These are phyloP conservation scores for Graptemys geographica DNA, from an alignment of 2,797 vertebrate genomes.

Conservation along the genomic window DNA sequence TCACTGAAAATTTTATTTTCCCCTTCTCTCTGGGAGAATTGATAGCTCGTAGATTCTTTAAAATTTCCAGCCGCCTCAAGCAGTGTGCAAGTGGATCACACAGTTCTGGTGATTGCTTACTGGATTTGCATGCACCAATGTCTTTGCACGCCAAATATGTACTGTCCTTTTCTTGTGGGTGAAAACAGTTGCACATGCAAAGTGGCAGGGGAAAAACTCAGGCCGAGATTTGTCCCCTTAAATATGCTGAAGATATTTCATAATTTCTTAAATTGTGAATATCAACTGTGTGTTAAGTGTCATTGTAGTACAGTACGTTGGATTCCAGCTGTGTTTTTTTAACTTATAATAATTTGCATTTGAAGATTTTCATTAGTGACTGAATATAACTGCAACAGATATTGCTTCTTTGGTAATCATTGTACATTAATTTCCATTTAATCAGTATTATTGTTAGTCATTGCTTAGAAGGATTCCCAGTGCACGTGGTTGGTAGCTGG, in stretches of 20 bases:
- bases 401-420: conserved; percentile 50
- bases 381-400: not conserved
- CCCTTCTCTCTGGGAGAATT: not conserved
- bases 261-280: not conserved
- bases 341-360: conserved; percentile 41
- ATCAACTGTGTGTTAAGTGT: not conserved
- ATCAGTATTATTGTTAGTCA: not conserved
- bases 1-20: accelerated
- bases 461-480: conserved; percentile 63
- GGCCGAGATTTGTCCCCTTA: not conserved
- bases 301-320: not conserved
- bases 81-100: not conserved
- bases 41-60: accelerated
- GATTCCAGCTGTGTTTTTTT: conserved; percentile 34
- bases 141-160: accelerated
- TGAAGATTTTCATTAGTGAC: not conserved
- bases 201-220: not conserved
- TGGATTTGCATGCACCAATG: accelerated
- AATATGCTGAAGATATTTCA: not conserved
- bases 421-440: conserved; percentile 63
- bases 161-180: not conserved
- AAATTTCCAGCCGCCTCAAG: accelerated
- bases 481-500: conserved; percentile 54
- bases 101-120: not conserved
- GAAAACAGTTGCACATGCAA: accelerated